phyloP scores from a whole-genome alignment of 1,140 invertebrate genomes.

The Drosophila lacertosa region DNA sequence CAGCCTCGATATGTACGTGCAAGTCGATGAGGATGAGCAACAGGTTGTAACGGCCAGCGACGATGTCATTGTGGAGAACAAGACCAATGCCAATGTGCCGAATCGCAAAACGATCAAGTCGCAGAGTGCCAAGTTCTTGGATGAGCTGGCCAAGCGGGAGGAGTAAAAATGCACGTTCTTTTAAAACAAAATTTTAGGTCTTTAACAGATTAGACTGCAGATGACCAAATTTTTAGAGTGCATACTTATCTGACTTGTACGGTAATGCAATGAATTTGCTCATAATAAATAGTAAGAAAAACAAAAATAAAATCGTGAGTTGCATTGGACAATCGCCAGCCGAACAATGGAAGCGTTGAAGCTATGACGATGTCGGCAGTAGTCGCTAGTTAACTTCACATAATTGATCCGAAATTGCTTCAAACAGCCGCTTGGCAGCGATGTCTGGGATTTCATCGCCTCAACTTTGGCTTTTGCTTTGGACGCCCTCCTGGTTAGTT shows the following conservation, averaged over 20 bases:
- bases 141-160: conserved; percentile 71
- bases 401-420: conserved; percentile 72
- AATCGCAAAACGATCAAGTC: conserved; percentile 77
- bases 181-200: not conserved
- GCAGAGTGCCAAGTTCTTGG: conserved; percentile 70
- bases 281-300: conserved; percentile 30
- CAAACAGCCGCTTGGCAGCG: conserved; percentile 43
- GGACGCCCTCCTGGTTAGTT: conserved; percentile 49
- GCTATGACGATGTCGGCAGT: conserved; percentile 30
- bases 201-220: not conserved
- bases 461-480: conserved; percentile 66
- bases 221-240: conserved; percentile 1
- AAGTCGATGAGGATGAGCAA: conserved; percentile 35
- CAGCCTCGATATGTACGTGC: conserved; percentile 48
- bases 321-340: conserved; percentile 45
- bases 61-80: conserved; percentile 64
- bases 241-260: conserved; percentile 9
- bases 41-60: conserved; percentile 40
- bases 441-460: conserved; percentile 46
- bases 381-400: conserved; percentile 50
- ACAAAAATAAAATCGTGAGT: conserved; percentile 57
- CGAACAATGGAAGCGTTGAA: conserved; percentile 53
- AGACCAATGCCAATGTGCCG: conserved; percentile 67
- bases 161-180: conserved; percentile 34
- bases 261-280: conserved; percentile 7